Base-by-base conservation (phyloP, 1,140 invertebrate genomes). In the Rhysida immarginata region DNA sequence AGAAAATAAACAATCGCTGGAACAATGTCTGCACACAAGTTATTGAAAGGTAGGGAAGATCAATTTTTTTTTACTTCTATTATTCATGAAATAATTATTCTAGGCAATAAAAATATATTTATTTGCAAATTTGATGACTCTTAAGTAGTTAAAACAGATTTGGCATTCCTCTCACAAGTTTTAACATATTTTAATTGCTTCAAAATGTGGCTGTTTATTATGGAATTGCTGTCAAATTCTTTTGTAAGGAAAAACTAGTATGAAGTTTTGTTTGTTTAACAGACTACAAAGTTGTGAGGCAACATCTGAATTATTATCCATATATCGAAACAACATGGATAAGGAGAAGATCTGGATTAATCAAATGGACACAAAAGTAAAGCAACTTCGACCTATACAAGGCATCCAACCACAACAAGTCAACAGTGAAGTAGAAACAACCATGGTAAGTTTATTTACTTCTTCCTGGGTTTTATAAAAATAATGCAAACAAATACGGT, bases 1-100 rank as follows among this genome's bases (percentile, higher is more conserved):
- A 85, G 59, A 81, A 84, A 63, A 71, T 98, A 2, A 87, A 86
- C 60, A 80, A 78, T 41, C 77, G 93, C 51, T 98, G 93, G 93
- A 87, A 84, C 62, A 88, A 84, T 61, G 82, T 96, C 14, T 91
- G 87, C 68, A 80, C 80, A 35, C 91, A 96, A 71, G 74, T 96
- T 46, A 83, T 85, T 51, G 93, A 97, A 65, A 83, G 89, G 83
- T 87, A 65, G 62, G n/a, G n/a, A n/a, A n/a, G n/a, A n/a, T n/a
- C n/a, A n/a, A n/a, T n/a, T n/a, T n/a, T n/a, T n/a, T n/a, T n/a
- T n/a, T n/a, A n/a, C n/a, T n/a, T n/a, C n/a, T n/a, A n/a, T n/a
- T n/a, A n/a, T n/a, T n/a, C n/a, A n/a, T n/a, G n/a, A n/a, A n/a
- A n/a, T n/a, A n/a, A n/a, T n/a, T n/a, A n/a, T n/a, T n/a, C n/a